Percentiles rank a stretch among this genome's conserved stretches.
Conservation (phyloP, 2,113 vertebrate genomes). For the Opisthocomus hoazin region DNA sequence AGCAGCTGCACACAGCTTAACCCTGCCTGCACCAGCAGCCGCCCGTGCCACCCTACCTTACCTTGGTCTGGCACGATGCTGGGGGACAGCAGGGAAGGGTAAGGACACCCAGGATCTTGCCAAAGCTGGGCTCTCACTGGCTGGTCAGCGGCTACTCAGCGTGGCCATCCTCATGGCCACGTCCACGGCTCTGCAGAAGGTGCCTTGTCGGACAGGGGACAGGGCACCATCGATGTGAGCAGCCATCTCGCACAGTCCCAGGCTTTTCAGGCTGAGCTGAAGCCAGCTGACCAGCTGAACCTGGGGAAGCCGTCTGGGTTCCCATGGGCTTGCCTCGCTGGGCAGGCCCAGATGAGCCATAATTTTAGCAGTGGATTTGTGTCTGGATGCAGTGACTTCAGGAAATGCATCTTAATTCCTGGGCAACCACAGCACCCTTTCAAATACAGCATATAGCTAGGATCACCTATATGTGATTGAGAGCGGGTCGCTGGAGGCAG, state of each 20-base stretch:
- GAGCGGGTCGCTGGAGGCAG: not conserved
- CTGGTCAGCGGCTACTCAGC: not conserved
- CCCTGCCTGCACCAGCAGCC: not conserved
- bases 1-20: constrained; percentile 9
- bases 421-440: not conserved
- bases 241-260: fast-evolving
- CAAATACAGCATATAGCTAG: fast-evolving
- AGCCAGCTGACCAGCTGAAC: not conserved
- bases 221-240: fast-evolving
- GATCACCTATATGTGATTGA: fast-evolving
- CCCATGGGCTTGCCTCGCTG: not conserved
- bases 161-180: fast-evolving
- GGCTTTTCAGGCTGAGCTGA: not conserved
- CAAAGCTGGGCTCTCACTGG: not conserved
- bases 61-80: not conserved
- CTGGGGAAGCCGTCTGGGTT: not conserved
- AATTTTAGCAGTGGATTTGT: not conserved
- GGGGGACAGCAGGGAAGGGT: not conserved
- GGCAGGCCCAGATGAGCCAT: not conserved
- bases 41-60: not conserved
- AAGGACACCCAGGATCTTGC: not conserved
- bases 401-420: not conserved
- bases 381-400: not conserved
- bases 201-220: not conserved
- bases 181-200: not conserved